Evolutionary conservation across 2,888 invertebrate species (phyloP).

Genomic region (Invenusta paracnida): DNA sequence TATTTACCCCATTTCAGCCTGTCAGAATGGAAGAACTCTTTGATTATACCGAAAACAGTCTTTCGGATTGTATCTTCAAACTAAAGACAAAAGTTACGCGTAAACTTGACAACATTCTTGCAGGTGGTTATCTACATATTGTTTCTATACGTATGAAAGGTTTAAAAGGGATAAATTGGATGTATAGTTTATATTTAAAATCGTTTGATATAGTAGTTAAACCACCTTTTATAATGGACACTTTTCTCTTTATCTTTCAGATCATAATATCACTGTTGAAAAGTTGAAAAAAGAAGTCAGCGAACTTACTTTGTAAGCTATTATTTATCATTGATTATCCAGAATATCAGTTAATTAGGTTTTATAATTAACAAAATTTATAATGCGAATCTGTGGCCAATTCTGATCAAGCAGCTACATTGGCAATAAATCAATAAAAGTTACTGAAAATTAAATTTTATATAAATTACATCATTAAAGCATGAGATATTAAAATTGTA

Average conservation of each 20-base stretch:
- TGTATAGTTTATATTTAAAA: background rate
- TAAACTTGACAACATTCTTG: background rate
- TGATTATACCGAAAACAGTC: background rate
- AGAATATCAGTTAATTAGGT: background rate
- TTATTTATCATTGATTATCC: background rate
- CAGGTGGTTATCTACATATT: too few relatives aligned
- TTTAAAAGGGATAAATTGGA: too few relatives aligned
- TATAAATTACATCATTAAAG: too few relatives aligned
- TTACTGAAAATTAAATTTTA: background rate
- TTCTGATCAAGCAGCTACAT: too few relatives aligned
- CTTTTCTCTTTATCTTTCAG: background rate
- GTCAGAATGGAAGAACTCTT: background rate
- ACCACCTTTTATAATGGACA: too few relatives aligned
- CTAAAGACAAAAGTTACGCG: background rate
- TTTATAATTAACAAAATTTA: too few relatives aligned
- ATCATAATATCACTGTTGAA: background rate
- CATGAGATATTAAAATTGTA: too few relatives aligned
- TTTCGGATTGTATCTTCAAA: background rate
- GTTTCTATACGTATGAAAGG: too few relatives aligned
- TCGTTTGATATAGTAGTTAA: too few relatives aligned
- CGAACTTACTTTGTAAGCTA: background rate
- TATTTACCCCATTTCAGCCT: too few relatives aligned
- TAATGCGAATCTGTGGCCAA: too few relatives aligned
- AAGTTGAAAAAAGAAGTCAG: background rate
- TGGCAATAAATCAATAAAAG: too few relatives aligned